Conservation (phyloP, 2,797 vertebrate species). For the Chelon auratus region DNA sequence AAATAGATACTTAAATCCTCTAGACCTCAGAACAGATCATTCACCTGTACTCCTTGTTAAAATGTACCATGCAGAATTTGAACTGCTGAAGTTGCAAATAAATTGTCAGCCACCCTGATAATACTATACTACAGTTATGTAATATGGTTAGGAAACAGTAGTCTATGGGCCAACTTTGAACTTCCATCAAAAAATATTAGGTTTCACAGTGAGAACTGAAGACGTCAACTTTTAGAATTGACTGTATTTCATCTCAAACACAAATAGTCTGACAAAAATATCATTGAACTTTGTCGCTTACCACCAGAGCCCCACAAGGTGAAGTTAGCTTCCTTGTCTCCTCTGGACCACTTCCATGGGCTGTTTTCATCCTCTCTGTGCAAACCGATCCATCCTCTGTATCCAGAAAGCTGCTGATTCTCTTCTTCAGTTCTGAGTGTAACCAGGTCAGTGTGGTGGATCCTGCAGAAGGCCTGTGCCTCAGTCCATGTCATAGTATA, state of each 20-base stretch:
- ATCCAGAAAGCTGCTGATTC: too few species aligned
- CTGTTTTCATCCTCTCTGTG: accelerated
- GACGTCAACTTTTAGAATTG: too few species aligned
- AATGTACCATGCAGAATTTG: not conserved
- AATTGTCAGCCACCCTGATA: not conserved
- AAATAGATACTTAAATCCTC: not conserved
- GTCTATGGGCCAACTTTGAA: too few species aligned
- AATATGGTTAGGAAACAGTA: too few species aligned
- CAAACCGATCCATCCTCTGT: too few species aligned
- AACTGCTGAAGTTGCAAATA: not conserved
- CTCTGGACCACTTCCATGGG: constrained; percentile 49
- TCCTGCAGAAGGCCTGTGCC: not conserved
- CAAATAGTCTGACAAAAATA: not conserved
- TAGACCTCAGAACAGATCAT: not conserved
- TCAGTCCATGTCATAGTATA: accelerated
- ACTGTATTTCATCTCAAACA: not conserved
- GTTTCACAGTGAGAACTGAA: too few species aligned
- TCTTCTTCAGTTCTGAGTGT: too few species aligned
- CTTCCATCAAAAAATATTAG: too few species aligned
- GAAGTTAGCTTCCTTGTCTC: not conserved
- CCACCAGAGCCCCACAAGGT: accelerated
- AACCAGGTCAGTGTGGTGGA: too few species aligned
- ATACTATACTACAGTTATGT: too few species aligned
- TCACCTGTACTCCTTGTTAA: not conserved
- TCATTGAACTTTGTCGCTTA: constrained; percentile 9